Conservation (phyloP, 2,113 vertebrate genomes). For the Paraplagusia blochii region DNA sequence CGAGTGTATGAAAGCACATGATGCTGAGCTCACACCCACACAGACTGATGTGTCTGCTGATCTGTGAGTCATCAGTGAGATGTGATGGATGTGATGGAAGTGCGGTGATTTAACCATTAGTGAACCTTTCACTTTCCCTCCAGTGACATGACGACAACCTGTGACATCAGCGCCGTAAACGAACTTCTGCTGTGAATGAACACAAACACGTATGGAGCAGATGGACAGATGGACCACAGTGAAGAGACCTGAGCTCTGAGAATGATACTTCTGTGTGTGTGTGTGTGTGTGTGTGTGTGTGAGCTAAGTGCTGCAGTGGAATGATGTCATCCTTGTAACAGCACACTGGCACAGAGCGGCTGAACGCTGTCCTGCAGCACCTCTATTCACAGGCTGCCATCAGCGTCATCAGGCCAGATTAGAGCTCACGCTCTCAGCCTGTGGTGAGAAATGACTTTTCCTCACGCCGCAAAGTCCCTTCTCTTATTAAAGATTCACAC, state of each 20-base stretch:
- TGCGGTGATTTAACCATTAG: constrained; percentile 52
- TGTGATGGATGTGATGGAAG: constrained; percentile 63
- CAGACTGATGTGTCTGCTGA: constrained; percentile 42
- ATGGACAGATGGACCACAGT: constrained; percentile 38
- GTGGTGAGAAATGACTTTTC: constrained; percentile 41
- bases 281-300: constrained; percentile 4
- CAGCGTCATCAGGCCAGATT: constrained; percentile 58
- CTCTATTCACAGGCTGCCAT: constrained; percentile 62
- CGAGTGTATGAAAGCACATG: background rate
- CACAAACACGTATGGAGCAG: constrained; percentile 31
- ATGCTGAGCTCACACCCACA: constrained; percentile 16
- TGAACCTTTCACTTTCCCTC: constrained; percentile 30
- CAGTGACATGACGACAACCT: constrained; percentile 46
- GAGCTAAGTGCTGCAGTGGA: constrained; percentile 69
- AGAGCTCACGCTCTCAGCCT: constrained; percentile 53
- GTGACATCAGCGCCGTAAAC: constrained; percentile 20
- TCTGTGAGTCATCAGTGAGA: constrained; percentile 58
- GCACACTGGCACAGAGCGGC: constrained; percentile 60
- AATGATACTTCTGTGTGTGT: constrained; percentile 47
- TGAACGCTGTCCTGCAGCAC: constrained; percentile 53
- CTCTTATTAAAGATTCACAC: constrained; percentile 31
- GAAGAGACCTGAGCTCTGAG: constrained; percentile 46
- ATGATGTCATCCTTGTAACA: constrained; percentile 75
- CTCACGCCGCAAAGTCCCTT: constrained; percentile 30
- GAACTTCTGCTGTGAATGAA: constrained; percentile 29